Base-by-base conservation (phyloP, 2,888 invertebrate species). In the Platycheirus rosarum region DNA sequence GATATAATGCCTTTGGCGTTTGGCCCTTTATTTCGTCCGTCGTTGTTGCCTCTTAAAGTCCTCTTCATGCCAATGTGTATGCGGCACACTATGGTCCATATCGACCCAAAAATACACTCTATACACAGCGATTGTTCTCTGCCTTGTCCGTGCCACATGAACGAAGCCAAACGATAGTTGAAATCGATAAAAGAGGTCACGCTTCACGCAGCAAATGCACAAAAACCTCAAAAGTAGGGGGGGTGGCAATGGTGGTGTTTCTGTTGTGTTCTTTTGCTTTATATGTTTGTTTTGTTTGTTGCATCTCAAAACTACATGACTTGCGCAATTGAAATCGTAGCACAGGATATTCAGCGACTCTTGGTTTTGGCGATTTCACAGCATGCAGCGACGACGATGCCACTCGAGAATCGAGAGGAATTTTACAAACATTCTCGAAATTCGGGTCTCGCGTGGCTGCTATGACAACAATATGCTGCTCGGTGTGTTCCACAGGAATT, bases 141-240 rank as follows among this genome's bases (percentile, higher is more conserved):
- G n/a, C n/a, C n/a, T 29, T 65, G 77, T 51, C 65, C 57, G 65
- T 53, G 55, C 57, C 49, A 49, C 57, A 57, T 57, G 40, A 57
- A 57, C 40, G 57, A 23, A 57, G 40, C 57, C 23, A 55, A 65
- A 71, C 65, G 71, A 71, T 77, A 77, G 77, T 71, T 77, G 57
- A 77, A 77, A 77, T 77, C 77, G 77, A 77, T 77, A 71, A 74
- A 76, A 77, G 71, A 77, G 71, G 77, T 71, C 71, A 71, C 57
- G 44, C 77, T n/a, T n/a, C n/a, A n/a, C n/a, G n/a, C n/a, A n/a
- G 71, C 63, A 76, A 65, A 65, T 77, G 71, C 57, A 71, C 71
- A 77, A 77, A 71, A 71, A 71, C 49, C 65, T 63, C 49, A 65
- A 71, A 53, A 65, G 65, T 49, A 48, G 77, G 63, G 71, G 71